Base-by-base conservation (phyloP, 35 echinoderm and acorn worm species). In the Holothuria glaberrima region DNA sequence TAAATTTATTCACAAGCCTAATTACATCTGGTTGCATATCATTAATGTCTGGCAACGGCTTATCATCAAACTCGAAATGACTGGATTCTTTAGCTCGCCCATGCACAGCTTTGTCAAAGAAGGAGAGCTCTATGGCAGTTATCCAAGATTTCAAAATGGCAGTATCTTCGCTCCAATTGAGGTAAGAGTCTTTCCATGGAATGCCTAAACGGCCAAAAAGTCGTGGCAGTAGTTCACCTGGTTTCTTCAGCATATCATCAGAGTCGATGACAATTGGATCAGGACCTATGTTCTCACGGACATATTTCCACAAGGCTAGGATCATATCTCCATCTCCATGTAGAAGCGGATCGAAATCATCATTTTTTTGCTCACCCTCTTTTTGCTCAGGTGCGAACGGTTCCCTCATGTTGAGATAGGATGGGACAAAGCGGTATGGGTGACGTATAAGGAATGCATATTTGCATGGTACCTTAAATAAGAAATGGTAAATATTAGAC, bases 361-460 rank as follows among this genome's bases (percentile, higher is more conserved):
- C 4, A n/a, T n/a, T n/a, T n/a, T n/a, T n/a, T 46, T 46, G 44
- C 4, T 5, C 4, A 5, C 10, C 44, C 4, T 46, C 44, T 10
- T 46, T 46, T 46, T 46, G 17, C 41, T 7, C 3, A 10, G 24
- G 24, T 16, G 0, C 3, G 35, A 45, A 33, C 16, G 41, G 24
- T 22, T 44, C 10, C 22, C 36, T 31, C 17, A 76, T 18, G 33
- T 9, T 22, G 24, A 14, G 72, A 45, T 76, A 45, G 10, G 72
- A 76, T 0, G 35, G 36, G 36, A 76, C 16, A 45, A 45, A 76
- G 18, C 72, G 72, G 46, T 20, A 33, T 22, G 72, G 72, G 46
- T 45, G 72, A 41, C 72, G 72, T 34, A 76, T 50, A 21, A 76
- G 72, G n/a, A 76, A 76, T 6, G 41, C 72, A 25, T 76, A 44